These are phyloP conservation scores for Mugil cephalus DNA, from an alignment of 2,113 vertebrate genomes.

Conservation along the genomic window DNA sequence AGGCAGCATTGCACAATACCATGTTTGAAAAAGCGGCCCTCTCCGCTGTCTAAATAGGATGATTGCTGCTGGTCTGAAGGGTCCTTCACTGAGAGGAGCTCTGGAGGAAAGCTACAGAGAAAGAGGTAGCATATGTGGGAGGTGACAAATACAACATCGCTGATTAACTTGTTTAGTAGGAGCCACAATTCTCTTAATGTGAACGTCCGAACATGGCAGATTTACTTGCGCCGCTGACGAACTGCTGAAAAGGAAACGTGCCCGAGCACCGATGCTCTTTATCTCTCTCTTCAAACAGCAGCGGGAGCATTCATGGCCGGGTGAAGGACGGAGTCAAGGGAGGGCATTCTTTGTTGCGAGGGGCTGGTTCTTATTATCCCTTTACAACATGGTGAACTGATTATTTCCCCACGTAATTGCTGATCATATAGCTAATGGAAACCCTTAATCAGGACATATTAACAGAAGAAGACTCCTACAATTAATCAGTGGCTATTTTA, in stretches of 20 bases:
- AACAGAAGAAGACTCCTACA: conserved; percentile 42
- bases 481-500: conserved; percentile 49
- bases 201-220: neutral
- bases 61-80: conserved; percentile 80
- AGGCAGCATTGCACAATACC: conserved; percentile 66
- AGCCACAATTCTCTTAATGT: neutral
- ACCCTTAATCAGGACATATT: conserved; percentile 55
- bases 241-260: conserved; percentile 47
- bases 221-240: conserved; percentile 25
- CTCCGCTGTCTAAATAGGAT: conserved; percentile 80
- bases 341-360: conserved; percentile 47
- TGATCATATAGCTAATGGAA: conserved; percentile 39
- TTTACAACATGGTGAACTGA: conserved; percentile 69
- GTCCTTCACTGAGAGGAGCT: conserved; percentile 76
- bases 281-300: conserved; percentile 27
- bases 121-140: conserved; percentile 71
- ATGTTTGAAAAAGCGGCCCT: conserved; percentile 58
- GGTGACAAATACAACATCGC: conserved; percentile 68
- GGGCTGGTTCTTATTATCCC: conserved; percentile 54
- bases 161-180: conserved; percentile 66
- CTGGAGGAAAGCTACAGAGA: conserved; percentile 59
- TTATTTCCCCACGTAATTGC: conserved; percentile 59
- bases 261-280: conserved; percentile 18
- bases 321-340: conserved; percentile 61
- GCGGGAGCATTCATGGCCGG: conserved; percentile 28